Percentiles rank a stretch among this genome's conserved stretches.
Conservation (phyloP, 2,113 vertebrate species). For the Rhineura floridana region DNA sequence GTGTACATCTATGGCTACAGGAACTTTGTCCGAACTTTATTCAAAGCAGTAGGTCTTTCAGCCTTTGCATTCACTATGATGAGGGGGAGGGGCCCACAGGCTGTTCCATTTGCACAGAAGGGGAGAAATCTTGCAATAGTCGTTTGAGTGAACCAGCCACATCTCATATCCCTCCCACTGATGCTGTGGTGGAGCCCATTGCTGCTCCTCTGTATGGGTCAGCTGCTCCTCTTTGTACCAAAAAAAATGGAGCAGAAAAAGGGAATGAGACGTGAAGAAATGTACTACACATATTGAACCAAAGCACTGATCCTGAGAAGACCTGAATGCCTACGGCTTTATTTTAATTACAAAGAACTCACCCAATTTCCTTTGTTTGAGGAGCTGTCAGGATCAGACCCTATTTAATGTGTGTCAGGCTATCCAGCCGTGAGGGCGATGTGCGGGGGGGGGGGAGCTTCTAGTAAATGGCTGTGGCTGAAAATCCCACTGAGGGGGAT, state of each 20-base stretch:
- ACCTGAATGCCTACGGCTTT: slow-evolving; percentile 29
- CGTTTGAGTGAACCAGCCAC: slow-evolving; percentile 46
- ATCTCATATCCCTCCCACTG: background rate
- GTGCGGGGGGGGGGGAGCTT: background rate
- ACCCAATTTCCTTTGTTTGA: slow-evolving; percentile 6
- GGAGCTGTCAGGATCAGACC: slow-evolving; percentile 38
- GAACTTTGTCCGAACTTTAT: slow-evolving; percentile 53
- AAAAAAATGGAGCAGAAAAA: slow-evolving; percentile 11
- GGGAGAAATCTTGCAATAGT: slow-evolving; percentile 54
- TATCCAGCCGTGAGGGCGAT: background rate
- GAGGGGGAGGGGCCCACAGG: slow-evolving; percentile 38
- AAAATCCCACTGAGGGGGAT: slow-evolving; percentile 55
- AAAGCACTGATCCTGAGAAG: slow-evolving; percentile 25
- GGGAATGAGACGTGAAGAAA: slow-evolving; percentile 52
- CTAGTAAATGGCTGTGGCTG: slow-evolving; percentile 42
- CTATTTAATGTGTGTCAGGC: slow-evolving; percentile 26
- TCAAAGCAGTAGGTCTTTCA: slow-evolving; percentile 43
- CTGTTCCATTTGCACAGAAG: slow-evolving; percentile 54
- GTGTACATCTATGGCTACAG: background rate
- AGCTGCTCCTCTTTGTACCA: slow-evolving; percentile 50
- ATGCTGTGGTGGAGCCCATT: slow-evolving; percentile 50
- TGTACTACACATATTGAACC: slow-evolving; percentile 26
- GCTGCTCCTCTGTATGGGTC: slow-evolving; percentile 47
- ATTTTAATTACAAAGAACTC: slow-evolving; percentile 21
- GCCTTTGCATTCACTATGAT: slow-evolving; percentile 52